Conservation (phyloP, 2,888 invertebrate genomes). For the Tetranychus truncatus region DNA sequence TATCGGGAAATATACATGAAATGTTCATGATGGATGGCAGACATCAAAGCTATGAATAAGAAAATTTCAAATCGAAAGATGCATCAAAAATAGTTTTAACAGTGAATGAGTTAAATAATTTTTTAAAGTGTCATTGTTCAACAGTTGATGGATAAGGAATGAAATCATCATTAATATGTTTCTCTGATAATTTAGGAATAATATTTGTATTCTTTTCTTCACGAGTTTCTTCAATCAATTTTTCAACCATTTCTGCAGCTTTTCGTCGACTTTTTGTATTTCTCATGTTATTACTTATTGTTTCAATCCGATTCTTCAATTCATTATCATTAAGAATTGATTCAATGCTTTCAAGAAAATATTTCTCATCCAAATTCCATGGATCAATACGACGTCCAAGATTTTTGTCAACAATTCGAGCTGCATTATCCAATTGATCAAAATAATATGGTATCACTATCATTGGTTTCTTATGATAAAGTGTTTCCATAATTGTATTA, state of each 20-base stretch:
- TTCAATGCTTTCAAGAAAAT: constrained; percentile 8
- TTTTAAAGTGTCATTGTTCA: neutral
- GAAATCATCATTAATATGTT: neutral
- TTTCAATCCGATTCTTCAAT: neutral
- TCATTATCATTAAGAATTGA: neutral
- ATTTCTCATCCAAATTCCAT: neutral
- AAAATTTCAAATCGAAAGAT: neutral
- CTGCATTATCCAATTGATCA: constrained; percentile 19
- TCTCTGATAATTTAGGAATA: neutral
- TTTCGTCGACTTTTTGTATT: neutral
- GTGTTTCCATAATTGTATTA: constrained; percentile 15
- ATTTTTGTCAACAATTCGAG: constrained; percentile 11
- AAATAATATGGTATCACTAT: constrained; percentile 15
- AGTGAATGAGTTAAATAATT: neutral
- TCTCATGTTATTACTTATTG: neutral
- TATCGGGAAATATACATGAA: too few relatives aligned
- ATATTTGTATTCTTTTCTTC: neutral
- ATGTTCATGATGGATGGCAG: too few relatives aligned
- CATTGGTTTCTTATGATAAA: constrained; percentile 15
- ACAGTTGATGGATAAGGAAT: neutral
- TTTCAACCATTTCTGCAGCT: neutral
- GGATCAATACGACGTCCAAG: constrained; percentile 1
- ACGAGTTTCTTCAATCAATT: neutral
- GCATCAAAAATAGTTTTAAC: neutral
- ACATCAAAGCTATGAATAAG: too few relatives aligned